These are phyloP conservation scores for Apodemia hepburni DNA, from an alignment of 2,888 invertebrate genomes.

Conservation along the genomic window DNA sequence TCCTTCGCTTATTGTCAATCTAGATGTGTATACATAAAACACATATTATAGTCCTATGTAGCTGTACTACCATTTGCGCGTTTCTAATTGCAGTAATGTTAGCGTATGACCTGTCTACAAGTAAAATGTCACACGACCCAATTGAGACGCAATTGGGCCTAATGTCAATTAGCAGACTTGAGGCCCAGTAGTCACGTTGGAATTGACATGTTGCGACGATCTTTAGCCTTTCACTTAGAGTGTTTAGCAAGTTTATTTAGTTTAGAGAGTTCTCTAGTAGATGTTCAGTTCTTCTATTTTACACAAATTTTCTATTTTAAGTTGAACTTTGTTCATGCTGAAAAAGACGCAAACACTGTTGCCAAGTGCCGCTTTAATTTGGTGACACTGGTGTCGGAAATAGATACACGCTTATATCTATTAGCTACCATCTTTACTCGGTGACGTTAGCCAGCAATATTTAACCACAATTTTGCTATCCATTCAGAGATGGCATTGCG, in stretches of 20 bases:
- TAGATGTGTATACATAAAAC: too few species aligned
- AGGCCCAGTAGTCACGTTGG: too few species aligned
- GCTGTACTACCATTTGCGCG: too few species aligned
- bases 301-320: conserved; percentile 39
- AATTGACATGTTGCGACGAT: background rate
- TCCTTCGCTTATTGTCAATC: too few species aligned
- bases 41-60: too few species aligned
- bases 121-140: too few species aligned
- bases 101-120: too few species aligned
- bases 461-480: conserved; percentile 45
- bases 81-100: too few species aligned
- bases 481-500: conserved; percentile 56
- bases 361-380: conserved; percentile 56
- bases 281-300: background rate
- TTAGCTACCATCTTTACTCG: conserved; percentile 25
- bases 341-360: conserved; percentile 45
- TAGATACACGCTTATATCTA: conserved; percentile 40
- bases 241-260: too few species aligned
- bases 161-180: too few species aligned
- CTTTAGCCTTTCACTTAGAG: background rate
- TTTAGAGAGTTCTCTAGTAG: background rate
- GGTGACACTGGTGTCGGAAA: conserved; percentile 61
- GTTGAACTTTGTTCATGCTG: conserved; percentile 64
- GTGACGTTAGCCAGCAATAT: conserved; percentile 29
- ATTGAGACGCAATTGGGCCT: too few species aligned